These are phyloP conservation scores for Ophioderma brevispina DNA, from an alignment of 35 echinoderm and acorn worm species.

Conservation along the genomic window DNA sequence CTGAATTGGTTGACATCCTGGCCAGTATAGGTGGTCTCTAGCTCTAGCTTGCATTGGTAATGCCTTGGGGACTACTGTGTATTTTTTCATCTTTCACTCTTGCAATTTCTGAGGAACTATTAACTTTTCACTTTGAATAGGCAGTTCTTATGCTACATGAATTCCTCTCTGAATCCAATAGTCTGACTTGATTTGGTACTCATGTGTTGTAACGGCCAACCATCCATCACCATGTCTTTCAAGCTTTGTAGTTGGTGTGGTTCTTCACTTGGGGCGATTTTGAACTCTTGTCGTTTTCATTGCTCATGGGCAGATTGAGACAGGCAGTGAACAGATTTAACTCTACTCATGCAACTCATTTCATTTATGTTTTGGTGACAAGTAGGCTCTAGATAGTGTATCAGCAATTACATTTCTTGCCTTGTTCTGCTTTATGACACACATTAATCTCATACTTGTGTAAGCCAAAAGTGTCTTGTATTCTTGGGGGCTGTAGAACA, in stretches of 20 bases:
- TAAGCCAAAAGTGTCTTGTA: slow-evolving; percentile 54
- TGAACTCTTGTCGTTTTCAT: slow-evolving; percentile 23
- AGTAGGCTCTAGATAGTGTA: slow-evolving; percentile 28
- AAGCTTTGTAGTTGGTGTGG: slow-evolving; percentile 12
- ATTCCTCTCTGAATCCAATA: slow-evolving; percentile 58
- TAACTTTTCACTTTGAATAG: slow-evolving; percentile 12
- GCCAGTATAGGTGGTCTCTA: slow-evolving; percentile 43
- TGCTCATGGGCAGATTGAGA: not conserved
- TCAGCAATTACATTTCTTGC: slow-evolving; percentile 57
- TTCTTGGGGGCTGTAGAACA: slow-evolving; percentile 30
- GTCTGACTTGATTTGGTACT: slow-evolving; percentile 32
- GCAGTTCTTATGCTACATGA: slow-evolving; percentile 14
- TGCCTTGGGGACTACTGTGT: slow-evolving; percentile 30
- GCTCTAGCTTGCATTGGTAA: slow-evolving; percentile 48
- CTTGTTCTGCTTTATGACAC: slow-evolving; percentile 7
- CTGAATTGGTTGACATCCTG: slow-evolving; percentile 49
- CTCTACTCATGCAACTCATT: slow-evolving; percentile 2
- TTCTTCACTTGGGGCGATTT: slow-evolving; percentile 14
- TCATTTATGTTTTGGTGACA: not conserved
- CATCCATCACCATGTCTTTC: slow-evolving; percentile 2
- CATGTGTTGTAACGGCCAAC: slow-evolving; percentile 34
- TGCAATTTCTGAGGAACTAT: slow-evolving; percentile 34
- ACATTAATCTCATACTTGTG: slow-evolving; percentile 46
- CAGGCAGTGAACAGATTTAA: slow-evolving; percentile 29
- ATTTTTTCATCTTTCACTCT: slow-evolving; percentile 26